Percentiles rank a stretch among this genome's conserved stretches.
Evolutionary conservation across 2,797 vertebrate species (phyloP).

Genomic region (Syndactyla subalaris): DNA sequence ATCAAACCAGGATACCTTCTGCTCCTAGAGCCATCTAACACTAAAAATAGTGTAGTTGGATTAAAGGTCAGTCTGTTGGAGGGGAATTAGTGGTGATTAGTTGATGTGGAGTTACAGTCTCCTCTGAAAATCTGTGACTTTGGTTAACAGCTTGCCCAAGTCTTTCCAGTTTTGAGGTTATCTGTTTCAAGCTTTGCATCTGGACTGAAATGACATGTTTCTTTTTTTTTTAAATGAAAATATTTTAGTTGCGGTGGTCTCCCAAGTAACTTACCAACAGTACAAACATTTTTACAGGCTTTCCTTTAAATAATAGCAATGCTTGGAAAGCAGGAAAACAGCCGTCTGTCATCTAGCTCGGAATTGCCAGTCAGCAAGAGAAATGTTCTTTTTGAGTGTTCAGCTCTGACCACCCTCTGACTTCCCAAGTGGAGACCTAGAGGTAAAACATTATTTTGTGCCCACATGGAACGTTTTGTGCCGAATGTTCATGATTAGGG

Average conservation of each 20-base stretch:
- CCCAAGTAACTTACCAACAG: background rate
- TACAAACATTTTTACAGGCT: constrained; percentile 6
- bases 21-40: background rate
- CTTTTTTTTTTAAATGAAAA: background rate
- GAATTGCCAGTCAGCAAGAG: background rate
- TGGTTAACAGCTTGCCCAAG: background rate
- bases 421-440: background rate
- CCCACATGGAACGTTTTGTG: fast-evolving
- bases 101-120: background rate
- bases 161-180: constrained; percentile 6
- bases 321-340: background rate
- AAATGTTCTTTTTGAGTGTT: background rate
- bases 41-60: background rate
- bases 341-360: background rate
- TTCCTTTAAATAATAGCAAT: background rate
- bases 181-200: constrained; percentile 20
- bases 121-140: background rate
- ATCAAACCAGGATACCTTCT: background rate
- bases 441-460: background rate
- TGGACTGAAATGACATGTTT: background rate
- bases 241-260: background rate
- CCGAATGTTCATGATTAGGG: background rate
- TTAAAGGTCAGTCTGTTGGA: background rate
- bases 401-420: background rate
- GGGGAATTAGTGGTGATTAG: background rate